Conservation (phyloP, 2,797 vertebrate species). For the Myotis daubentonii region DNA sequence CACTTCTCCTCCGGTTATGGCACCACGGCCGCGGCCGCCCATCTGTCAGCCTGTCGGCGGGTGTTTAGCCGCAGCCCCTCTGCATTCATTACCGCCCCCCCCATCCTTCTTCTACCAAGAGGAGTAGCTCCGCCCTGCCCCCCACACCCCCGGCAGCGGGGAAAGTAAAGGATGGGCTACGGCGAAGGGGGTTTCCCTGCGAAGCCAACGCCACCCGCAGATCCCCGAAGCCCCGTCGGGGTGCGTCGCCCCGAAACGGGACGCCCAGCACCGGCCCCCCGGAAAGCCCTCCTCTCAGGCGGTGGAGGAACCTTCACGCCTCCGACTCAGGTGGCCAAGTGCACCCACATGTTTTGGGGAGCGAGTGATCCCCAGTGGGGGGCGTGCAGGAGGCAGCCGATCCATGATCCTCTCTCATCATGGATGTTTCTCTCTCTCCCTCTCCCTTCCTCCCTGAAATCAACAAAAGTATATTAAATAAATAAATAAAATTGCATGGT, state of each 20-base stretch:
- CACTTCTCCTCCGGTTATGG: constrained; percentile 73
- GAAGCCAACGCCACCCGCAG: constrained; percentile 56
- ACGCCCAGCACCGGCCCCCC: neutral
- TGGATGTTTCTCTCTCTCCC: no score
- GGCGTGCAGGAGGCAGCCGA: no score
- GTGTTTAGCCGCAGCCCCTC: constrained; percentile 83
- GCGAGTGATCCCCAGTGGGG: no score
- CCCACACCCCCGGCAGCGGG: constrained; percentile 69
- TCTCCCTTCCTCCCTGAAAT: no score
- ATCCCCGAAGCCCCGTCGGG: neutral
- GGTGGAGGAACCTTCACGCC: neutral
- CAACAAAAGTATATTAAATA: no score
- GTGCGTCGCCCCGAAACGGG: neutral
- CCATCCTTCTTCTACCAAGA: constrained; percentile 59
- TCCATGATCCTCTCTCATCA: no score
- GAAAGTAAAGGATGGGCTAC: constrained; percentile 78
- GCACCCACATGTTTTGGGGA: neutral
- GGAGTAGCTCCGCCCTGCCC: constrained; percentile 81
- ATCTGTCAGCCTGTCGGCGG: constrained; percentile 83
- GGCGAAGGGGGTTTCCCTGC: constrained; percentile 74
- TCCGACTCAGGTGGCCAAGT: neutral
- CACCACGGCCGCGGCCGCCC: constrained; percentile 74
- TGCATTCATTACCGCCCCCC: constrained; percentile 83
- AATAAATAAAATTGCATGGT: no score
- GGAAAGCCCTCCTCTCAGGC: neutral